A percentile compares a stretch with the other conserved stretches of the same genome.
These are phyloP conservation scores for Drosophila kanekoi DNA, from an alignment of 2,888 invertebrate genomes.

Conservation along the genomic window DNA sequence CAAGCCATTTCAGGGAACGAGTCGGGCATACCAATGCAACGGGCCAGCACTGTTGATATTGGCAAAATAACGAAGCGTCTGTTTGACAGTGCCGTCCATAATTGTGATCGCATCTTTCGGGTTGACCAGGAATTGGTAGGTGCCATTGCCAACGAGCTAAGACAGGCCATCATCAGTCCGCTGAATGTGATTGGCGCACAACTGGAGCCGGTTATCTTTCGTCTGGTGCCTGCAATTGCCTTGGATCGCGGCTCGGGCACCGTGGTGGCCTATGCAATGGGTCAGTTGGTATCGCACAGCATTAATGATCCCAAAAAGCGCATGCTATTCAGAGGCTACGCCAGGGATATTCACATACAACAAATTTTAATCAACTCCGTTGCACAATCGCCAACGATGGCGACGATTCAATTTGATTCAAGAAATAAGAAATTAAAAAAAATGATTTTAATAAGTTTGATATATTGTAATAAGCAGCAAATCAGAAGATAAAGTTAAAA, in stretches of 20 bases:
- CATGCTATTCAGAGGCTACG: conserved; percentile 1
- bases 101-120: neutral
- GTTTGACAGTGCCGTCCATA: neutral
- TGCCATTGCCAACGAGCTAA: neutral
- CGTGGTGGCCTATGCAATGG: conserved; percentile 2
- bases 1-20: accelerated
- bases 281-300: neutral
- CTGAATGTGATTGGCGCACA: neutral
- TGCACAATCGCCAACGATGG: neutral
- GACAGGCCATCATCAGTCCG: neutral
- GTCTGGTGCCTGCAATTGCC: neutral
- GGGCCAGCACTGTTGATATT: neutral
- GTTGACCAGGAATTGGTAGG: neutral
- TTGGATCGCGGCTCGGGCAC: neutral
- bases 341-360: neutral
- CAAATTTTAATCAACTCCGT: neutral
- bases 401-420: neutral
- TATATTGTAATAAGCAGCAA: too few species aligned
- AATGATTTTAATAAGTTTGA: too few species aligned
- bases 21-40: neutral
- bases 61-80: neutral
- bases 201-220: neutral
- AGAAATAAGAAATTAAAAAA: too few species aligned
- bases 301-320: neutral
- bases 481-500: too few species aligned